Conservation (phyloP, 2,888 invertebrate species). For the Heliconius erato region DNA sequence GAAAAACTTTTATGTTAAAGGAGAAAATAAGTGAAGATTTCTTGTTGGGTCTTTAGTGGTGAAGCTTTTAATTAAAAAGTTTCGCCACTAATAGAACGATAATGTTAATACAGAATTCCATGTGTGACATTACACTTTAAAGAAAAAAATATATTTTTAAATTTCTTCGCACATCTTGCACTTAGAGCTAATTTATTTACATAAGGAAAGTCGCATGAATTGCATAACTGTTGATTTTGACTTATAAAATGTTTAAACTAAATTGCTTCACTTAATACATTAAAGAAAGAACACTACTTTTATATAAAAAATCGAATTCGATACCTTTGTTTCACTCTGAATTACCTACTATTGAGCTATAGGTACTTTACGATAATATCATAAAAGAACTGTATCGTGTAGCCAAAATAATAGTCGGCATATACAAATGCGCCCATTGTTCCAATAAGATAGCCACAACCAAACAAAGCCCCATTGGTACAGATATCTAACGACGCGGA, state of each 20-base stretch:
- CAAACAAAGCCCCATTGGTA: constrained; percentile 38
- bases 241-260: too few relatives aligned
- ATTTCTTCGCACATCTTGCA: not conserved
- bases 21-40: too few relatives aligned
- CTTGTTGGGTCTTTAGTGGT: too few relatives aligned
- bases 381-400: not conserved
- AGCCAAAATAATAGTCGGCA: constrained; percentile 9
- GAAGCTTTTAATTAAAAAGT: too few relatives aligned
- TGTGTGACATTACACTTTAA: too few relatives aligned
- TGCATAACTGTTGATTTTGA: too few relatives aligned
- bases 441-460: constrained; percentile 25
- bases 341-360: not conserved
- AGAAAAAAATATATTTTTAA: not conserved
- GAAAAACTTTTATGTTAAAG: too few relatives aligned
- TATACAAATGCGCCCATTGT: constrained; percentile 34
- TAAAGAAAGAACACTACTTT: not conserved
- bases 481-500: constrained; percentile 34
- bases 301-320: not conserved
- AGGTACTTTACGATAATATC: not conserved
- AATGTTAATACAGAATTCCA: too few relatives aligned
- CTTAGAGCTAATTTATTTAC: not conserved
- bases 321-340: not conserved
- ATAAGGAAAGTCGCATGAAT: not conserved
- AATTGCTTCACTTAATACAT: too few relatives aligned
- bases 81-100: too few relatives aligned